A percentile compares a stretch with the other conserved stretches of the same genome.
These are phyloP conservation scores for Halcyon badia DNA, from an alignment of 2,797 vertebrate species.

Conservation along the genomic window DNA sequence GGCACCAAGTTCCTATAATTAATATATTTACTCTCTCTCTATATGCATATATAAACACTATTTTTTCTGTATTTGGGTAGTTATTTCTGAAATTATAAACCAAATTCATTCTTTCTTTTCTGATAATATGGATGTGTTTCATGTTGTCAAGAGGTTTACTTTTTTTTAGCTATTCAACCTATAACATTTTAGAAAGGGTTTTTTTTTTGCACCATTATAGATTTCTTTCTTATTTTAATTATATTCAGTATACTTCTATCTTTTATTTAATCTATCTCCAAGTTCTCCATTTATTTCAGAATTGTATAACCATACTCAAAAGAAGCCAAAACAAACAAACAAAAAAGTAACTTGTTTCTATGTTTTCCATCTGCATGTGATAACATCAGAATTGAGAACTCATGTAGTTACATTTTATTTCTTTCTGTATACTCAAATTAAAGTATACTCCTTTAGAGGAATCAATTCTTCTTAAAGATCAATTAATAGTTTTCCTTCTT, in stretches of 20 bases:
- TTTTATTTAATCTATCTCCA: neutral
- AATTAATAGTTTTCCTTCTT: conserved; percentile 52
- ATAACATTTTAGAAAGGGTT: neutral
- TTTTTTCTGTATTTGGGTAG: neutral
- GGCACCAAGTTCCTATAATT: neutral
- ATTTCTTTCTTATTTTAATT: neutral
- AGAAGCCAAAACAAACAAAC: neutral
- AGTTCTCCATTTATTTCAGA: neutral
- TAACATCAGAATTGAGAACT: neutral
- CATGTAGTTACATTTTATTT: neutral
- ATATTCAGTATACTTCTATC: accelerated
- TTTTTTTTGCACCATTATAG: neutral
- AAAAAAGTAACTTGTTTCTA: neutral
- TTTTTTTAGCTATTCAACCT: neutral
- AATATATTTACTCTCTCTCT: neutral
- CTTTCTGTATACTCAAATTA: neutral
- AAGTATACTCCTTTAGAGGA: neutral
- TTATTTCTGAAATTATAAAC: neutral
- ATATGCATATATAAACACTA: neutral
- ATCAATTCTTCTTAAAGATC: conserved; percentile 35
- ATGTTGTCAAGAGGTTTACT: neutral
- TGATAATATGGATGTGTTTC: neutral
- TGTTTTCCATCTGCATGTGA: neutral
- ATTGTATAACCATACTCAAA: neutral
- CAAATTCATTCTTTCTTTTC: neutral